phyloP scores from a whole-genome alignment of 2,797 vertebrate species.

The Vespertilio murinus region DNA sequence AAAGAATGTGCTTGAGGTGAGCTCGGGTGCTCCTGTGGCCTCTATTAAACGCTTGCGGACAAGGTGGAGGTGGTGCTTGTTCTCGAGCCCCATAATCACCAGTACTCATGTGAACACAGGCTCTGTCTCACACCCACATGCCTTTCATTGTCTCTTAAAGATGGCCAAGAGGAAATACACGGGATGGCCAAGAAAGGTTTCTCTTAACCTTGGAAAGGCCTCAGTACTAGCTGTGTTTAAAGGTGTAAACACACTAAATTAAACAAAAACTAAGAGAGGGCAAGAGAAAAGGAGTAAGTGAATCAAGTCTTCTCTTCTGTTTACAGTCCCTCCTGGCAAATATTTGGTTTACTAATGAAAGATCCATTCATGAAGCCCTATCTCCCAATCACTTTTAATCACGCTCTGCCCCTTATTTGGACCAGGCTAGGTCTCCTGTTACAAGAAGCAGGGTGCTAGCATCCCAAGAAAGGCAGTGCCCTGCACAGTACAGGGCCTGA shows the following conservation, averaged over 20 bases:
- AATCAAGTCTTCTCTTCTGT: slow-evolving; percentile 64
- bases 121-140: slow-evolving; percentile 35
- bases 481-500: not conserved
- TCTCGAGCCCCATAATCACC: not conserved
- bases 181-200: not conserved
- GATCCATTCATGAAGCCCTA: slow-evolving; percentile 59
- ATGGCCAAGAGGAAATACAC: not conserved
- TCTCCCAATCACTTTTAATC: slow-evolving; percentile 15
- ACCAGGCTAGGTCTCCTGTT: not conserved
- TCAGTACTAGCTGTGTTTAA: slow-evolving; percentile 45
- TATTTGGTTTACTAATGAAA: slow-evolving; percentile 70
- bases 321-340: slow-evolving; percentile 60
- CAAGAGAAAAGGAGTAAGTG: slow-evolving; percentile 62
- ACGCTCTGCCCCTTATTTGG: not conserved
- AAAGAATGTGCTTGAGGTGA: slow-evolving; percentile 55
- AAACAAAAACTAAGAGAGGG: slow-evolving; percentile 51
- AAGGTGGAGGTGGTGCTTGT: not conserved
- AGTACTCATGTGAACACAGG: slow-evolving; percentile 6
- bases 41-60: slow-evolving; percentile 17
- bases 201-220: slow-evolving; percentile 60
- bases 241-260: slow-evolving; percentile 73
- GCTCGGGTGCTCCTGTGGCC: not conserved
- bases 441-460: not conserved
- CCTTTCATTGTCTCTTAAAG: slow-evolving; percentile 13
- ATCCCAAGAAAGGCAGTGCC: not conserved